Conservation (phyloP, 2,113 vertebrate genomes). For the Antennarius striatus region DNA sequence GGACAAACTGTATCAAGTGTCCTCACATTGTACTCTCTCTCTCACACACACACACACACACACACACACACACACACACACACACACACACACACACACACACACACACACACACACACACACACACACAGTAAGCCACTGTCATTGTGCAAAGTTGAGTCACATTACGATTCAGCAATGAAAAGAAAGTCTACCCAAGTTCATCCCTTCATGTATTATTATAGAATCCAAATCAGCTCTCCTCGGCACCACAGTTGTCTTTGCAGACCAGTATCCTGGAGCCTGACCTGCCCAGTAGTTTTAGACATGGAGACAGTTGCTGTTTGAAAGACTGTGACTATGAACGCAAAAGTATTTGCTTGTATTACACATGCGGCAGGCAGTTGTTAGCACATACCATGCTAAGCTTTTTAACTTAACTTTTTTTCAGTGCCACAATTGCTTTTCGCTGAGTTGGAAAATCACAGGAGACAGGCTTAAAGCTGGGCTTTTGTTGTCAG, state of each 20-base stretch:
- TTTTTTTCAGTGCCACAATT: slow-evolving; percentile 75
- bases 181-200: background rate
- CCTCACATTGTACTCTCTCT: too few relatives aligned
- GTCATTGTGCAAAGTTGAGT: background rate
- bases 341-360: slow-evolving; percentile 75
- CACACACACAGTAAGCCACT: slow-evolving; percentile 15
- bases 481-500: slow-evolving; percentile 75
- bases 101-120: slow-evolving; percentile 3
- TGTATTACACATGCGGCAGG: slow-evolving; percentile 70
- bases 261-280: slow-evolving; percentile 7
- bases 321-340: slow-evolving; percentile 64
- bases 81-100: slow-evolving; percentile 6
- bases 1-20: background rate
- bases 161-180: background rate
- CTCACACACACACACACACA: slow-evolving; percentile 4
- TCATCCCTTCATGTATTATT: background rate
- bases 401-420: slow-evolving; percentile 79
- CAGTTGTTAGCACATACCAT: slow-evolving; percentile 79
- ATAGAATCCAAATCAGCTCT: background rate
- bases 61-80: slow-evolving; percentile 2
- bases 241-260: slow-evolving; percentile 2
- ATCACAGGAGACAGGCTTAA: slow-evolving; percentile 80
- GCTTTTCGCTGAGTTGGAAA: slow-evolving; percentile 81
- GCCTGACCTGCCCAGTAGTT: slow-evolving; percentile 21
- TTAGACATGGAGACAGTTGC: slow-evolving; percentile 41